Base-by-base conservation (phyloP, 2,797 vertebrate genomes). In the Periparus ater region DNA sequence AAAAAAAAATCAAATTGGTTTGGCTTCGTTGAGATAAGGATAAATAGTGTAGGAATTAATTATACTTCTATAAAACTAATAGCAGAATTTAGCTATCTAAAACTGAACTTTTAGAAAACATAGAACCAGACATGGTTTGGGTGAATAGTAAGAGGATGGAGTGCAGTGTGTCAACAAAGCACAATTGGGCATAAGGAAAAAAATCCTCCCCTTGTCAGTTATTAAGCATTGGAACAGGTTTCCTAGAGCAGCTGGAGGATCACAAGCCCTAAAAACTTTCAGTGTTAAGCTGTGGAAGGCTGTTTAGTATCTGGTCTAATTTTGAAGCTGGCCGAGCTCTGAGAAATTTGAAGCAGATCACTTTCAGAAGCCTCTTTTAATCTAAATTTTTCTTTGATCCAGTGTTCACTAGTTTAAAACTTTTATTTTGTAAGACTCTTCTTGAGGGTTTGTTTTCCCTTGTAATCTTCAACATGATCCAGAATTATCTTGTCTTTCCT, bases 401-500 rank as follows among this genome's bases (percentile, higher is more conserved):
- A 30, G 2, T 51, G 22, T 45, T 78, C 12, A 63, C 1, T 3
- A 73, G 12, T 42, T 79, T 21, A 51, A 85, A 90, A 44, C 5
- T 57, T 92, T 65, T 40, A 44, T 76, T 61, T 61, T 30, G 15
- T 47, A n/a, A 66, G 18, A n/a, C 4, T 50, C 4, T 68, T 61
- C 19, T 54, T 17, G 19, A 25, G 4, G 7, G 0, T 0, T 17
- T 19, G 38, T 73, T 51, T 66, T 70, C 3, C 11, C 6, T 45
- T 66, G 16, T 3, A 47, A 11, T 38, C 3, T 10, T 72, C 23
- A 80, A 26, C 8, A 8, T 25, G 36, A 70, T 70, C 21, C 30
- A 91, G 12, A 82, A 78, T 72, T 65, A 17, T 4, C 6, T 40
- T 75, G 11, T 4, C 36, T 72, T 81, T 54, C 29, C 18, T 72